These are phyloP conservation scores for Lepetodrilus schrolli DNA, from an alignment of 2,888 invertebrate genomes.

Conservation along the genomic window DNA sequence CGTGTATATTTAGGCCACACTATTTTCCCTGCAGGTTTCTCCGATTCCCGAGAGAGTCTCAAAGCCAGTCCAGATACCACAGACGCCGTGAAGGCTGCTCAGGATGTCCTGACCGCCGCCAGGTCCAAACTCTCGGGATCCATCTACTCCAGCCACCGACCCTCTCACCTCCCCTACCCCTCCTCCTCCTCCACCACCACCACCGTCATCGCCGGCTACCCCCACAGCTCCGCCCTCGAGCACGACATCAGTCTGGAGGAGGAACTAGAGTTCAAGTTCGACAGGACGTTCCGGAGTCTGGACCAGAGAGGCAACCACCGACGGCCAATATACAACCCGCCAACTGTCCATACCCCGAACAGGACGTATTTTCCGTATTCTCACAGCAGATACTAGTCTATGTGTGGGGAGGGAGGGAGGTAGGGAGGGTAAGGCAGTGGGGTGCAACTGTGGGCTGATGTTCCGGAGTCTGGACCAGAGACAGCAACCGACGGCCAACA, in stretches of 20 bases:
- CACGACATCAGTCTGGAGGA: conserved; percentile 59
- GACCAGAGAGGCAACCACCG: conserved; percentile 52
- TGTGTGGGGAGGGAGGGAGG: too few relatives aligned
- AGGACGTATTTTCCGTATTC: conserved; percentile 44
- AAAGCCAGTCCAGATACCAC: conserved; percentile 33
- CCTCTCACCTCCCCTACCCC: conserved; percentile 31
- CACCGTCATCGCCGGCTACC: conserved; percentile 31
- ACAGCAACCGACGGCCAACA: too few relatives aligned
- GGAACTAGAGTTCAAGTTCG: conserved; percentile 60
- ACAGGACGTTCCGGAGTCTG: conserved; percentile 55
- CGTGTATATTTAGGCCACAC: too few relatives aligned
- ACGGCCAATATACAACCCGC: conserved; percentile 21
- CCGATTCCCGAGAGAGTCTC: conserved; percentile 41
- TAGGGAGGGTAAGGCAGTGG: too few relatives aligned
- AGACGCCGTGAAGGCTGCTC: conserved; percentile 41
- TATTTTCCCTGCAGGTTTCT: conserved; percentile 45
- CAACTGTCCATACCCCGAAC: not conserved
- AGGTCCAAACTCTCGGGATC: conserved; percentile 55
- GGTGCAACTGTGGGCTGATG: too few relatives aligned
- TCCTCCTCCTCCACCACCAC: conserved; percentile 20
- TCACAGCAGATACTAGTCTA: conserved; percentile 8
- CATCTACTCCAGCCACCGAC: conserved; percentile 39
- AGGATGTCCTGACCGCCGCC: conserved; percentile 56
- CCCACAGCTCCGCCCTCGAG: conserved; percentile 49
- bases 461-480: too few relatives aligned